Evolutionary conservation across 2,797 vertebrate genomes (phyloP), one percentile per base, ranked within the genome.

Genomic region (Lagocephalus sceleratus): DNA sequence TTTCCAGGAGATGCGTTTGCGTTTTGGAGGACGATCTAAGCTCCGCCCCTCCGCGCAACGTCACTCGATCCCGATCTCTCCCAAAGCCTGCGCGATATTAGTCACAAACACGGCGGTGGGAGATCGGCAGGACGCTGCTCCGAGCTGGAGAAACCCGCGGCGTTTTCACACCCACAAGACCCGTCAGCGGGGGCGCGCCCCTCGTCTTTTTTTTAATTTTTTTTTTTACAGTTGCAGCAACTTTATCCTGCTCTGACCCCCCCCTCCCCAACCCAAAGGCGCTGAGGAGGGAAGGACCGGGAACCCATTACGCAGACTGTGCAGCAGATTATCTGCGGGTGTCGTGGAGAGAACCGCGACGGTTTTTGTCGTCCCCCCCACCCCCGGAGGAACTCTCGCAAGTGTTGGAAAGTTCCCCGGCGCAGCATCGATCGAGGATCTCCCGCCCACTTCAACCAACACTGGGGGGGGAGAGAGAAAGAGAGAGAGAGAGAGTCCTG

Each of bases 21-120:
- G 20, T 63, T 63, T 49, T 62, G 68, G 77, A 81, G 85, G 75
- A 79, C 79, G 25, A 66, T 74, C 58, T 60, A 86, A 77, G 76
- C 87, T 77, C 90, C 89, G 79, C 86, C 84, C 73, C 15, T 35
- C 69, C 47, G 83, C 90, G 89, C 91, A 88, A 91, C 65, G 66
- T 22, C 44, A 21, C 46, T 19, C 53, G 75, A 81, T 81, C 79
- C 78, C 53, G 78, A 84, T 86, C 82, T 76, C 73, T 76, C 68
- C 73, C 79, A 54, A 39, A 74, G 82, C 79, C 49, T 81, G 73
- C 60, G 78, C 66, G 63, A 70, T 19, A n/a, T 42, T 64, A 75
- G 78, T 79, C 81, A 62, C 80, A 63, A 75, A 20, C 80, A 63
- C 56, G 58, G 79, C 74, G 71, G 70, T 40, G 78, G 78, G 71